These are phyloP conservation scores for Synergus itoensis DNA, from an alignment of 2,888 invertebrate genomes.

Conservation along the genomic window DNA sequence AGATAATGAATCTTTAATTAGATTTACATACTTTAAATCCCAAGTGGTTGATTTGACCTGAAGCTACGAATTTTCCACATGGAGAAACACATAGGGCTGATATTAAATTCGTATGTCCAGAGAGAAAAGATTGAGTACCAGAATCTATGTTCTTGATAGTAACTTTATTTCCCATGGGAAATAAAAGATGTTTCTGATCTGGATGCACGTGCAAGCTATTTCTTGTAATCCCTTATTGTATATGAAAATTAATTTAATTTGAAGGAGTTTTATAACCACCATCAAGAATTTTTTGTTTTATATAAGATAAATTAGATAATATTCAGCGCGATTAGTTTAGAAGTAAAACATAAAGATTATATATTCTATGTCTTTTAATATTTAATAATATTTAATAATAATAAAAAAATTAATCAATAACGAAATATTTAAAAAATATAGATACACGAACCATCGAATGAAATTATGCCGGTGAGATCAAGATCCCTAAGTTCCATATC, in stretches of 20 bases:
- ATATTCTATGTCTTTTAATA: background rate
- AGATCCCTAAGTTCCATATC: conserved; percentile 81
- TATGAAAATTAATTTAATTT: conserved; percentile 34
- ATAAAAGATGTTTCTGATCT: conserved; percentile 84
- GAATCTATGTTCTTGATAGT: conserved; percentile 85
- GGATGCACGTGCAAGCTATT: conserved; percentile 87
- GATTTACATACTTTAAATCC: conserved; percentile 86
- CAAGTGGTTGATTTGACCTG: conserved; percentile 94
- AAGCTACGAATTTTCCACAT: conserved; percentile 89
- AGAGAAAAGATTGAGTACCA: conserved; percentile 87
- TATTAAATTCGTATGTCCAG: conserved; percentile 89
- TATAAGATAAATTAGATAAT: no score
- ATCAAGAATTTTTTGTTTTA: background rate
- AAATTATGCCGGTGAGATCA: conserved; percentile 86
- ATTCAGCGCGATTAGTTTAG: no score
- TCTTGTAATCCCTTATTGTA: conserved; percentile 69
- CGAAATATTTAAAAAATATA: background rate
- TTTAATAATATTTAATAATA: background rate
- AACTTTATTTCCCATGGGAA: conserved; percentile 89
- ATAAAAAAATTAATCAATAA: background rate
- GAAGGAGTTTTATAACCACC: background rate
- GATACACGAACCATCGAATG: conserved; percentile 85
- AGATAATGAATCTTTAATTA: conserved; percentile 8
- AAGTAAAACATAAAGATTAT: conserved; percentile 6
- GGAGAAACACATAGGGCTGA: conserved; percentile 88